Evolutionary conservation across 1,140 invertebrate genomes (phyloP), one percentile per base, ranked within the genome.

Genomic region (Sipha flava): DNA sequence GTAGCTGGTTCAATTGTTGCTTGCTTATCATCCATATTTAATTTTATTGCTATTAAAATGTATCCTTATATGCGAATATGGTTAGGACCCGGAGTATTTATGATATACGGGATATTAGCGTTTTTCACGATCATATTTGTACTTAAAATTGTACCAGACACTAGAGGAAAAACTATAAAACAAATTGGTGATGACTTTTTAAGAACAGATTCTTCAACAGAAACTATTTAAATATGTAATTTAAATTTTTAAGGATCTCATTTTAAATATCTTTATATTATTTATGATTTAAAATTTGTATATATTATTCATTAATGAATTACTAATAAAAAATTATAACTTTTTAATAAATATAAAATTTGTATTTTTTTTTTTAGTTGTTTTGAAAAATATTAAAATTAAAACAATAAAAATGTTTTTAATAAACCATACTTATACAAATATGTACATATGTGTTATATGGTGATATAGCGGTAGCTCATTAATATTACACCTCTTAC

Each of bases 91-190:
- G 75, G 77, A 2, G 89, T 90, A 0, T 95, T 94, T 83, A 89
- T 89, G 77, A 88, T 94, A 80, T 96, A 92, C 85, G 89, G 89
- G 0, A 84, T 86, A 0, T 84, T 93, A 43, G 90, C 92, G 0
- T 82, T 92, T 0, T 4, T 91, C 1, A 92, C 91, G 0, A 88
- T 90, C 1, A 72, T 94, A 1, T 92, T 94, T 82, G 87, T 94
- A 0, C 84, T 87, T 3, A 84, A 90, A 3, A 88, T 89, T 26
- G 84, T 96, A 2, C 94, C 94, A 0, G 94, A 96, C 85, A 96
- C 94, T 0, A 92, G 91, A 81, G 91, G 93, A 0, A 92, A 91
- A 81, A 90, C 89, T 1, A 85, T 95, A 7, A 87, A 90, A 40
- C 91, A 95, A 84, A 93, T 95, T 26, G 23, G 82, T 23, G 79